Conservation (phyloP, 2,113 vertebrate species). For the Corynorhinus townsendii region DNA sequence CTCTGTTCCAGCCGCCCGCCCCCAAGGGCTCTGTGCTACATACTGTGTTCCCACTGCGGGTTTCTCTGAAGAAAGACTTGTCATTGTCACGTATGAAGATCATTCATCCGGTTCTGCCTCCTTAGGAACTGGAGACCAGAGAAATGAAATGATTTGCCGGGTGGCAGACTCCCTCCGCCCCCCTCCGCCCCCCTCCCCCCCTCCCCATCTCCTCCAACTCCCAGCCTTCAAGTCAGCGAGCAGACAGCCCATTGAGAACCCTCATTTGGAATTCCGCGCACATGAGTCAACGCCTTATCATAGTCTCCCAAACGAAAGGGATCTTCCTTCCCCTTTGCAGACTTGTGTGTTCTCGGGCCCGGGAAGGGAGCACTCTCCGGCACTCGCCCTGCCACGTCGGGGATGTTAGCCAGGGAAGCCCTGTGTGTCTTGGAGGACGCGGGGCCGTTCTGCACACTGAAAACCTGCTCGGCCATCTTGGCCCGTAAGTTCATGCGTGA, state of each 20-base stretch:
- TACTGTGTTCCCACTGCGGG: not conserved
- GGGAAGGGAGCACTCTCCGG: not conserved
- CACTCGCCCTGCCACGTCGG: rapidly evolving
- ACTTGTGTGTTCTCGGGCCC: not conserved
- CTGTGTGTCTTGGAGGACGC: too few relatives aligned
- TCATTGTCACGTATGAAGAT: not conserved
- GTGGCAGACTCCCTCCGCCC: not conserved
- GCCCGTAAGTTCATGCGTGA: rapidly evolving
- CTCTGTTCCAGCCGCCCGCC: not conserved
- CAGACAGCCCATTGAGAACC: not conserved
- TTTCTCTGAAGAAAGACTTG: not conserved
- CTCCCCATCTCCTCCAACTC: not conserved
- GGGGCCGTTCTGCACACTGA: not conserved
- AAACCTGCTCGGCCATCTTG: rapidly evolving
- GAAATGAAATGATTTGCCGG: not conserved
- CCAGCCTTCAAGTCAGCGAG: not conserved
- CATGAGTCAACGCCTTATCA: not conserved
- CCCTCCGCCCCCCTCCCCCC: too few relatives aligned
- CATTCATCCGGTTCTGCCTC: not conserved
- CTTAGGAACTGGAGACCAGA: not conserved
- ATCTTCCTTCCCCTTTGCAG: not conserved
- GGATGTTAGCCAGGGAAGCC: too few relatives aligned
- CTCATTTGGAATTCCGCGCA: not conserved
- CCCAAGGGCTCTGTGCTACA: rapidly evolving
- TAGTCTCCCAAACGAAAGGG: not conserved